Evolutionary conservation across 2,113 vertebrate species (phyloP).

Genomic region (Dinomys branickii): DNA sequence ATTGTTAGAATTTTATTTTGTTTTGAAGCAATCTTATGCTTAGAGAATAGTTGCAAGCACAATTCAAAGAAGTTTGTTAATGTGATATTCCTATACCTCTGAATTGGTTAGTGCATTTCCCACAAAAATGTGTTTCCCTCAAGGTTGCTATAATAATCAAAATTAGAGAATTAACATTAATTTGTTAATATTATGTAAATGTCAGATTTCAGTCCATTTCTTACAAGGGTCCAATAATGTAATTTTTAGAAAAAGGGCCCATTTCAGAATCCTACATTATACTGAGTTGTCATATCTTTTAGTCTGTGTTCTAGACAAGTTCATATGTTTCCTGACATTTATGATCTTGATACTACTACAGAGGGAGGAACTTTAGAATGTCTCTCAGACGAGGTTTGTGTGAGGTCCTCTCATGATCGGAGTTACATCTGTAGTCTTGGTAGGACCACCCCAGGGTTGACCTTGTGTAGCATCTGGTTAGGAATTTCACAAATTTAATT

Average conservation of each 20-base stretch:
- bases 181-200: background rate
- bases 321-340: background rate
- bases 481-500: background rate
- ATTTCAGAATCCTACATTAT: background rate
- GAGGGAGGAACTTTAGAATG: background rate
- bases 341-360: conserved; percentile 13
- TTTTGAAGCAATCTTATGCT: background rate
- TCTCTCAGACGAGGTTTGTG: background rate
- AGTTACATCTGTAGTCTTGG: background rate
- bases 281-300: background rate
- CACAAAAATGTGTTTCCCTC: background rate
- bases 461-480: background rate
- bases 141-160: background rate
- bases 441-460: background rate
- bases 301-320: background rate
- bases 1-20: background rate
- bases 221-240: background rate
- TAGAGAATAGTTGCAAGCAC: background rate
- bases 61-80: background rate
- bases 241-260: background rate
- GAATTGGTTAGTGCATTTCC: background rate
- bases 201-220: background rate
- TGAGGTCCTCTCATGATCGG: background rate
- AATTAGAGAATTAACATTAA: background rate
- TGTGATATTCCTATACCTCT: background rate